Conservation (phyloP, 2,888 invertebrate species). For the Thysanoteuthis rhombus region DNA sequence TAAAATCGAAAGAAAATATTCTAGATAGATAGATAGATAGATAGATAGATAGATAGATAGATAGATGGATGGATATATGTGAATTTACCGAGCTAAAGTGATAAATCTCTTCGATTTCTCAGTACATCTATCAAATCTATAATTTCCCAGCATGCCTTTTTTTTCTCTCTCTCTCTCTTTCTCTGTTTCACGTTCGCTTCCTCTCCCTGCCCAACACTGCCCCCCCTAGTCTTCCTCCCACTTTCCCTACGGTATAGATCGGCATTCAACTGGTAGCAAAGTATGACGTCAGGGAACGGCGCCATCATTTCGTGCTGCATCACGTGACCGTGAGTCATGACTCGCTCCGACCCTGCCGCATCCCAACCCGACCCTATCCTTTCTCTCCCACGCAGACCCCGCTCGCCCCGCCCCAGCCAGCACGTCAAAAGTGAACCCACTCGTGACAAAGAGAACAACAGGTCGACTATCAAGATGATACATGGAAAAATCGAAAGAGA, state of each 20-base stretch:
- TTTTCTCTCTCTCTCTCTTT: too few species aligned
- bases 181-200: too few species aligned
- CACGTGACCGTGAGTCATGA: neutral
- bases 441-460: neutral
- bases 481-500: neutral
- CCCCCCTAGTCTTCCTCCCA: neutral
- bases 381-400: neutral
- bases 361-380: neutral
- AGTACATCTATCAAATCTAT: too few species aligned
- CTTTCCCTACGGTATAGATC: neutral
- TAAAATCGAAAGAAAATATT: too few species aligned
- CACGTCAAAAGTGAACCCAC: neutral
- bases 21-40: too few species aligned
- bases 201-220: too few species aligned
- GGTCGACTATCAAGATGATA: neutral
- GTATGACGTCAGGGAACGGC: neutral
- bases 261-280: constrained; percentile 12
- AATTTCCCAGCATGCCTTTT: too few species aligned
- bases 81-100: too few species aligned
- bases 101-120: too few species aligned
- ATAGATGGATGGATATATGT: too few species aligned
- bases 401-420: neutral
- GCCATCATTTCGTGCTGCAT: neutral
- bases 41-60: too few species aligned
- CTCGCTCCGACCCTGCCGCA: neutral